Evolutionary conservation across 2,797 vertebrate species (phyloP), one percentile per base, ranked within the genome.

Genomic region (Acipenser transmontanus): DNA sequence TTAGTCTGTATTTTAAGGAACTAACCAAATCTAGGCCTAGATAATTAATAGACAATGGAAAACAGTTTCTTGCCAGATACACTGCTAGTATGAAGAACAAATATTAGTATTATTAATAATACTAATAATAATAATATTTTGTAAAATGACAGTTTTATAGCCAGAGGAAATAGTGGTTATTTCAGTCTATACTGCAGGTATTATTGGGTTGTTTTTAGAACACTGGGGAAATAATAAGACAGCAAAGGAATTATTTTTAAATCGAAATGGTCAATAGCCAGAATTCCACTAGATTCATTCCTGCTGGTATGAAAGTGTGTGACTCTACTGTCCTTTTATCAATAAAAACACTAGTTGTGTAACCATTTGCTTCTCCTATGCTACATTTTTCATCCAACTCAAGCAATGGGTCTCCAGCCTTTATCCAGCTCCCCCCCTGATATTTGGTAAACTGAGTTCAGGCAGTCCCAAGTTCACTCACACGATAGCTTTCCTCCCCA

Each of bases 391-490:
- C 13, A 50, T 50, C 4, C 8, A 9, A 50, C 50, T 51, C 17
- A 13, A 3, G 47, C 7, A 64, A 14, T 50, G 6, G 14, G 7
- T 49, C 49, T 17, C 8, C 49, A 20, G 63, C 2, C 63, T 1
- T 13, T 57, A 8, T 8, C 63, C 62, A 17, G 13, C 73, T 65
- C 52, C 49, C 56, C 56, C 66, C 66, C 70, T 63, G 1, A 68
- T 64, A 73, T 64, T 78, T 68, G 72, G 69, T 63, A 67, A 71
- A 74, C 65, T 47, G 62, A 71, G 72, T 81, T 79, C 78, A 84
- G 83, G 81, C 69, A 79, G 73, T 76, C 71, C 79, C 74, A 78
- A 80, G 68, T 75, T 76, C 77, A 78, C 77, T 76, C 73, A 72
- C 74, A 73, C 73, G 71, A 71, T 72, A n/a, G 51, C 65, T 65